Base-by-base conservation (phyloP, 2,888 invertebrate species). In the Chaitophorus viminalis region DNA sequence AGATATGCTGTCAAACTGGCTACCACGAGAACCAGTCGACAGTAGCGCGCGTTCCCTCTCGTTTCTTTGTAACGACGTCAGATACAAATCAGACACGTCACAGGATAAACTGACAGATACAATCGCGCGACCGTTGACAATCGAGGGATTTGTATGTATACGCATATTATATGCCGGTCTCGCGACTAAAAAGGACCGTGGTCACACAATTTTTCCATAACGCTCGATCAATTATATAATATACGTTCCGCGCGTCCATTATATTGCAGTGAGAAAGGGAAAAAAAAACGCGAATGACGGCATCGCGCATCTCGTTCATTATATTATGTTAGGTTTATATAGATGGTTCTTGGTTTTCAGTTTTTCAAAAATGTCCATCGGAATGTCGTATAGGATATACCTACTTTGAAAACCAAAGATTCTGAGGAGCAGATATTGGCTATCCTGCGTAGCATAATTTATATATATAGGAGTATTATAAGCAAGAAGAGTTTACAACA, bases 1-100 rank as follows among this genome's bases (percentile, higher is more conserved):
- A n/a, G n/a, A 65, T 54, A 77, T 78, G 72, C 86, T 54, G 86
- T 78, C 78, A 86, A 86, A 86, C 85, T 85, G 85, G 85, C 85
- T 85, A 52, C 77, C 5, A 36, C 83, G 29, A 85, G 33, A 85
- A 85, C 86, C 86, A 78, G 86, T 86, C 86, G 70, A 86, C 78
- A 17, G 68, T 70, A 78, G 68, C 33, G 29, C 46, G 70, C 68
- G 68, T 74, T 72, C 86, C 36, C 54, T 78, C 52, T 52, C 21
- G 72, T 72, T 79, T 86, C 86, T 78, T 86, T 86, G 86, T 86
- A 36, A 86, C 86, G 33, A 86, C 70, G 70, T 86, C 78, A 54
- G 86, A 86, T 86, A 79, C 70, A 29, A 78, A 86, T 86, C 86
- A 39, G 54, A 79, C 68, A 60, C 86, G 78, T 78, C 85, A 65